phyloP scores from a whole-genome alignment of 2,797 vertebrate species.

The Falco rusticolus region DNA sequence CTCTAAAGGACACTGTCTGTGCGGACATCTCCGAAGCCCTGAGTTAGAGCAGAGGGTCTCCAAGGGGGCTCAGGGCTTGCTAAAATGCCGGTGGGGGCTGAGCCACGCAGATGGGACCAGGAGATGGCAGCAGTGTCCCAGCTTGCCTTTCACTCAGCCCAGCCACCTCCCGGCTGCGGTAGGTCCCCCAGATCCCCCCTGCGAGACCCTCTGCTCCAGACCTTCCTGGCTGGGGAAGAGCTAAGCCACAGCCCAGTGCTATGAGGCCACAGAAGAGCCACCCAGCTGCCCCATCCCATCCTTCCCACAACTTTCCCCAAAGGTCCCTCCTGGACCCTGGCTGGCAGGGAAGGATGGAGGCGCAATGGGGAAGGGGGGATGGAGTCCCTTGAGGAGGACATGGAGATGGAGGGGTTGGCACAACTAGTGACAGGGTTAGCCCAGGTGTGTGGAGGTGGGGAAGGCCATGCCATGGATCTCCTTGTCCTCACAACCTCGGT shows the following conservation, averaged over 20 bases:
- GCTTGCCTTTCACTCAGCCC: not conserved
- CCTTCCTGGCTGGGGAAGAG: not conserved
- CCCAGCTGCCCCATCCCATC: not conserved
- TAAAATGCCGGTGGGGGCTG: not conserved
- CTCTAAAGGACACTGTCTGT: not conserved
- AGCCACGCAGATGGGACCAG: constrained; percentile 36
- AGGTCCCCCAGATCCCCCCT: not conserved
- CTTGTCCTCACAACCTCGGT: not conserved
- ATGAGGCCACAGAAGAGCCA: not conserved
- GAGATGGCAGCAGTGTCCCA: constrained; percentile 71
- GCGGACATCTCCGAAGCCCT: not conserved
- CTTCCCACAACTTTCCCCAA: not conserved
- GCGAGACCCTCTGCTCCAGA: not conserved
- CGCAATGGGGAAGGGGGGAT: not conserved
- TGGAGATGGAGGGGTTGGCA: not conserved
- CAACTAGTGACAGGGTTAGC: not conserved
- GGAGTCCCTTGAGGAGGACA: not conserved
- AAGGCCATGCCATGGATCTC: not conserved
- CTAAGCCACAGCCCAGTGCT: not conserved
- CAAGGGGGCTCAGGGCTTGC: not conserved
- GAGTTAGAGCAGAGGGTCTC: not conserved
- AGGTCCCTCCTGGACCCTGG: not conserved
- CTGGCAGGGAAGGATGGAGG: not conserved
- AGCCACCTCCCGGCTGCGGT: not conserved
- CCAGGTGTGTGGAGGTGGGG: not conserved